A percentile compares a stretch with the other conserved stretches of the same genome.
These are phyloP conservation scores for Diuraphis noxia DNA, from an alignment of 1,140 invertebrate species.

Conservation along the genomic window DNA sequence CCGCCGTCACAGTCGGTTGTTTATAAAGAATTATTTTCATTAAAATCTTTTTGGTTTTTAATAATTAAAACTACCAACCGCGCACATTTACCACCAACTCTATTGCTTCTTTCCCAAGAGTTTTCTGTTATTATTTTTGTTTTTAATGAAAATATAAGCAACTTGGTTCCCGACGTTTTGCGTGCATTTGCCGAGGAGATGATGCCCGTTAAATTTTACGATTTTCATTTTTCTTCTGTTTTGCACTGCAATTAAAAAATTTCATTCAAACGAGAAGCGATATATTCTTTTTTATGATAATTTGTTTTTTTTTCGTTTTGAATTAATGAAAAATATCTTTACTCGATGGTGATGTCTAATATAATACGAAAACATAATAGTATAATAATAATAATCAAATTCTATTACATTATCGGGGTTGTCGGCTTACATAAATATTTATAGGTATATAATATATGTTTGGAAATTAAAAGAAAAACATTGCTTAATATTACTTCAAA, in stretches of 20 bases:
- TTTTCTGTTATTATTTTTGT: constrained; percentile 28
- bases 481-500: neutral
- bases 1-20: constrained; percentile 31
- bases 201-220: constrained; percentile 38
- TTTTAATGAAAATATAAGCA: constrained; percentile 44
- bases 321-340: neutral
- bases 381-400: neutral
- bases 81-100: constrained; percentile 1
- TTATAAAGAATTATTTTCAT: constrained; percentile 52
- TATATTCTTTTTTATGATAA: neutral
- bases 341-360: neutral
- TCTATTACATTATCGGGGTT: neutral
- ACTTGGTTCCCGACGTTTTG: neutral
- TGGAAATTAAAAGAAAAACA: neutral
- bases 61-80: constrained; percentile 43
- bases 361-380: neutral
- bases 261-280: neutral
- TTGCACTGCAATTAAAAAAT: constrained; percentile 21
- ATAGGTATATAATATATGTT: too few relatives aligned
- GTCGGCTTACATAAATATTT: neutral
- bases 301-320: neutral
- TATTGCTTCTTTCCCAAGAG: neutral
- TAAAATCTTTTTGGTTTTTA: constrained; percentile 50
- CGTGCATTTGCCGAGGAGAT: too few relatives aligned
- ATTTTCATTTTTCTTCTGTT: constrained; percentile 12